Percentiles rank a stretch among this genome's conserved stretches.
These are phyloP conservation scores for Osmerus mordax DNA, from an alignment of 2,113 vertebrate species.

Conservation along the genomic window DNA sequence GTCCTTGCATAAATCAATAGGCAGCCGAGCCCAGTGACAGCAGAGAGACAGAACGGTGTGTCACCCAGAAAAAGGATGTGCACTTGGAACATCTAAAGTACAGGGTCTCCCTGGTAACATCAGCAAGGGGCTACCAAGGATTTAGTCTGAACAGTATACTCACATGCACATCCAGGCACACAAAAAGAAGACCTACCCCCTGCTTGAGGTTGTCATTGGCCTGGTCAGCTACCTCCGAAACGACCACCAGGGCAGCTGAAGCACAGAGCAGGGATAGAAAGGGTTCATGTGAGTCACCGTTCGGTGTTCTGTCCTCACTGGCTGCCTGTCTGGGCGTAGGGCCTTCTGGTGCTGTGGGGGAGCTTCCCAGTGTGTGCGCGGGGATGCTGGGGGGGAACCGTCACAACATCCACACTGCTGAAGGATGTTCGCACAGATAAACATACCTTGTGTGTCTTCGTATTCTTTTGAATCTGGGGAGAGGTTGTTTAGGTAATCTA, in stretches of 20 bases:
- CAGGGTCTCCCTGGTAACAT: not conserved
- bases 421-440: not conserved
- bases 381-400: not conserved
- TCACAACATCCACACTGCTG: not conserved
- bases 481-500: slow-evolving; percentile 97
- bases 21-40: slow-evolving; percentile 19
- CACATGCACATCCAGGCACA: not conserved
- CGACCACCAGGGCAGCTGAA: slow-evolving; percentile 85
- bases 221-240: slow-evolving; percentile 87
- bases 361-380: not conserved
- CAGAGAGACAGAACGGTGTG: not conserved
- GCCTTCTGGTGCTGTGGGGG: not conserved
- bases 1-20: slow-evolving; percentile 39
- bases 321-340: slow-evolving; percentile 10
- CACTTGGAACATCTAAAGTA: slow-evolving; percentile 12
- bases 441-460: slow-evolving; percentile 85
- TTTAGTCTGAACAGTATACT: slow-evolving; percentile 1
- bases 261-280: slow-evolving; percentile 31
- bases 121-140: not conserved
- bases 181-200: slow-evolving; percentile 80
- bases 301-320: slow-evolving; percentile 21
- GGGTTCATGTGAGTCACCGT: slow-evolving; percentile 15
- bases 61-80: slow-evolving; percentile 26
- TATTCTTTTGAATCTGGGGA: slow-evolving; percentile 90
- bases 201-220: slow-evolving; percentile 91